Conservation (phyloP, 1,140 invertebrate species). For the Drosophila ambigua region DNA sequence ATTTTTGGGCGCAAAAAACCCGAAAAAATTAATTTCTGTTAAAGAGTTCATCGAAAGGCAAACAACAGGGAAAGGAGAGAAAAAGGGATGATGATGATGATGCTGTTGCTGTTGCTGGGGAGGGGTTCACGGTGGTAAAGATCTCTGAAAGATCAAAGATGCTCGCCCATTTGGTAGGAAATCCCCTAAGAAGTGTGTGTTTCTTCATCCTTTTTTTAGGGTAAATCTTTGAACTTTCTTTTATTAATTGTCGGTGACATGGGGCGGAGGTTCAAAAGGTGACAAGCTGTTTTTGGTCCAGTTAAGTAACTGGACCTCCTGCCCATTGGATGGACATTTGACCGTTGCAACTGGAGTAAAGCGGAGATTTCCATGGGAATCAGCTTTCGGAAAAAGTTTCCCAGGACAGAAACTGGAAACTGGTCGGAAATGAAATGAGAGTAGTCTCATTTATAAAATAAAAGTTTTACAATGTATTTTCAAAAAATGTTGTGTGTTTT, state of each 20-base stretch:
- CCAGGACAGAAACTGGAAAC: slow-evolving; percentile 1
- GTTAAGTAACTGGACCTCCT: slow-evolving; percentile 35
- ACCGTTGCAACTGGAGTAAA: slow-evolving; percentile 57
- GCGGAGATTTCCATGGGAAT: slow-evolving; percentile 13
- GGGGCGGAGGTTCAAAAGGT: slow-evolving; percentile 51
- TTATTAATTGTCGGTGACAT: slow-evolving; percentile 71
- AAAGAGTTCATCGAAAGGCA: slow-evolving; percentile 62
- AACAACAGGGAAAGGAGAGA: slow-evolving; percentile 29
- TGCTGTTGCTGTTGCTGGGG: slow-evolving; percentile 21
- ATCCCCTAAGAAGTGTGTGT: slow-evolving; percentile 47
- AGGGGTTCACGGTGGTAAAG: slow-evolving; percentile 27
- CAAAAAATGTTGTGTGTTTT: not conserved
- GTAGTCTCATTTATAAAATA: not conserved
- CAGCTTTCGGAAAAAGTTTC: not conserved
- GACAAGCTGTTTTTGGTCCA: slow-evolving; percentile 64
- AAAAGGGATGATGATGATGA: slow-evolving; percentile 49
- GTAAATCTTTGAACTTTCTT: slow-evolving; percentile 68
- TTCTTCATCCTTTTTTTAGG: slow-evolving; percentile 24
- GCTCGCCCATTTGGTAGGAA: slow-evolving; percentile 40
- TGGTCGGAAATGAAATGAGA: no score
- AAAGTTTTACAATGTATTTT: not conserved
- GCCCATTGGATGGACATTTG: slow-evolving; percentile 69
- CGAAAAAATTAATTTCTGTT: slow-evolving; percentile 62
- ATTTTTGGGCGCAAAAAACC: slow-evolving; percentile 59
- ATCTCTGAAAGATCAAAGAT: slow-evolving; percentile 61